Evolutionary conservation across 2,888 invertebrate species (phyloP), one percentile per base, ranked within the genome.

Genomic region (Eilema depressum): DNA sequence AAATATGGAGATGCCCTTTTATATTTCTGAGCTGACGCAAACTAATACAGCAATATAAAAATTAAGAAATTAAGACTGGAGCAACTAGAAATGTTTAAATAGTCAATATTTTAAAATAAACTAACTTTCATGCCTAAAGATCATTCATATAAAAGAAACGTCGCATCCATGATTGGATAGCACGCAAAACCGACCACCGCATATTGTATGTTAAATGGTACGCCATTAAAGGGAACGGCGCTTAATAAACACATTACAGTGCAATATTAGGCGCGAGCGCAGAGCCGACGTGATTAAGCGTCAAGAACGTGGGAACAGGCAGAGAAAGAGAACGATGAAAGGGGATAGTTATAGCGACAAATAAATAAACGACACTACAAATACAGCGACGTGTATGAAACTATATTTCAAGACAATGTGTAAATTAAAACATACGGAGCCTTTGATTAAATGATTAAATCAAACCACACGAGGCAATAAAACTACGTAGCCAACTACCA

Each of bases 221-320:
- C 78, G 83, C 91, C 92, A 93, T 94, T 93, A 94, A 92, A 92
- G 86, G 86, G 89, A 89, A 92, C 91, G 92, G 86, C 91, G 92
- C 92, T 93, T 94, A 94, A 93, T 94, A 94, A 93, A 94, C 93
- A 93, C 93, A 94, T 94, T 93, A 93, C 89, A 90, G 88, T 88
- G 89, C 91, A 88, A 93, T 93, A 93, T 94, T 93, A 94, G 92
- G 90, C 91, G 91, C 91, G 86, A 89, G 89, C 91, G 90, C 91
- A 90, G 85, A 89, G 87, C 86, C 87, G 89, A 88, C 91, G 86
- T 91, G 92, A 93, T 92, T 91, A 92, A 92, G 88, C 86, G 89
- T 88, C 88, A 88, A 83, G 88, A 91, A 93, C 94, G 94, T 95
- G 95, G 93, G 94, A 94, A 94, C 91, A 83, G 84, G 86, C 84